Base-by-base conservation (phyloP, 2,113 vertebrate species). In the Casuarius casuarius region DNA sequence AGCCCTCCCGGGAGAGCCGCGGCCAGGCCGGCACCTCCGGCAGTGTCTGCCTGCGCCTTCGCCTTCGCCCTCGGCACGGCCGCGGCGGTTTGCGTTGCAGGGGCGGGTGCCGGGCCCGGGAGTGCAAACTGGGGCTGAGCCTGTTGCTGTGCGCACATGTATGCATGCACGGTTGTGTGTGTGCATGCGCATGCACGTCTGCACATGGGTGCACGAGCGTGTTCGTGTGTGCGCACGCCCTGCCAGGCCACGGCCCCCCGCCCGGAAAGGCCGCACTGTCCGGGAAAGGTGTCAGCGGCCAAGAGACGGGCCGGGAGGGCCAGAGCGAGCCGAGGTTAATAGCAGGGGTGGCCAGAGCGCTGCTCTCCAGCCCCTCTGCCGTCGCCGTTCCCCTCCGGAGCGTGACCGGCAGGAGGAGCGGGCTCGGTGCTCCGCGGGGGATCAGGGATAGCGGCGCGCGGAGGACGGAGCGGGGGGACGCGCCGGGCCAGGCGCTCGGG, bases 281-380 rank as follows among this genome's bases (percentile, higher is more conserved):
- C 0, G 20, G 93, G 96, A 82, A 90, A 73, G 76, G 72, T 83
- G 90, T 90, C 63, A 6, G 94, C 94, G 77, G 92, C 96, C 89
- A 93, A 86, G 86, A 48, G 83, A 76, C 1, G 26, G 90, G 75
- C 48, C 85, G 94, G 88, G 68, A 86, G 73, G 91, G 90, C 44
- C 88, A 77, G n/a, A 7, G 3, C 91, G 90, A 94, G 90, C 58
- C 85, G 65, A 90, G 76, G 8, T 46, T 81, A 80, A 52, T 49
- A 1, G 0, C 5, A 8, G 75, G 78, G 52, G 12, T 3, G 0
- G 89, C 63, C 92, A 86, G 82, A 40, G 40, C 0, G 1, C 52
- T 74, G 56, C 0, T 6, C 74, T 84, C 84, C 84, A 87, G 61
- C 56, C 38, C 2, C 28, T 52, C 74, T 1, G 0, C n/a, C 74